Evolutionary conservation across 2,888 invertebrate species (phyloP).

Genomic region (Plusia festucae): DNA sequence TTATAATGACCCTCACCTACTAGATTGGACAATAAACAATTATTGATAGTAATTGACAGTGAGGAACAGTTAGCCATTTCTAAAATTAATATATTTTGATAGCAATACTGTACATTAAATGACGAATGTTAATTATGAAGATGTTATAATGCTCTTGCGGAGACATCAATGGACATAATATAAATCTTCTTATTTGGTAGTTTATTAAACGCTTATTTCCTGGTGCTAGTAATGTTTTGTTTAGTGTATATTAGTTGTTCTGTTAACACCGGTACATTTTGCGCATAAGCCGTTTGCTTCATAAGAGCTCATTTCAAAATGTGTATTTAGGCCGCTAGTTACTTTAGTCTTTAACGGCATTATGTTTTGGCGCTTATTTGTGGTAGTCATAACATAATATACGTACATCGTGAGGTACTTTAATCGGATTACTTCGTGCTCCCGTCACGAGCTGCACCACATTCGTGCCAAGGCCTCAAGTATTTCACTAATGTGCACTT

Average conservation of each 20-base stretch:
- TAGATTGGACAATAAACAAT: slow-evolving; percentile 20
- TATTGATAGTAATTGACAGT: slow-evolving; percentile 36
- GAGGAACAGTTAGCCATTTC: slow-evolving; percentile 12
- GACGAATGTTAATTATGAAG: neutral
- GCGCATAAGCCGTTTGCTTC: slow-evolving; percentile 13
- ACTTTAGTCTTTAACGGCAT: slow-evolving; percentile 27
- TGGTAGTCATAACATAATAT: slow-evolving; percentile 48
- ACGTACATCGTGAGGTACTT: slow-evolving; percentile 54
- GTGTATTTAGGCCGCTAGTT: slow-evolving; percentile 27
- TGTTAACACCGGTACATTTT: slow-evolving; percentile 4
- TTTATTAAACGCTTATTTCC: neutral
- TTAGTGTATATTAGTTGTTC: neutral
- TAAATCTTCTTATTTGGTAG: neutral
- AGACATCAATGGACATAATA: neutral
- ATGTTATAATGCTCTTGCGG: neutral
- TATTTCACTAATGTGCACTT: slow-evolving; percentile 72
- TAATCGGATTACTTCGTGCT: slow-evolving; percentile 71
- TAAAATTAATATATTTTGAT: neutral
- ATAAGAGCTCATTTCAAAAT: slow-evolving; percentile 21
- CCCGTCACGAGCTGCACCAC: slow-evolving; percentile 71
- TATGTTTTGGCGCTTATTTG: slow-evolving; percentile 43
- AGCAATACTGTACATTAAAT: neutral
- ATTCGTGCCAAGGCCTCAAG: slow-evolving; percentile 77
- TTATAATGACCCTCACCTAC: slow-evolving; percentile 37
- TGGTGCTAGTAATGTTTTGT: neutral